Conservation (phyloP, 2,888 invertebrate genomes). For the Apomyelois bistriatella region DNA sequence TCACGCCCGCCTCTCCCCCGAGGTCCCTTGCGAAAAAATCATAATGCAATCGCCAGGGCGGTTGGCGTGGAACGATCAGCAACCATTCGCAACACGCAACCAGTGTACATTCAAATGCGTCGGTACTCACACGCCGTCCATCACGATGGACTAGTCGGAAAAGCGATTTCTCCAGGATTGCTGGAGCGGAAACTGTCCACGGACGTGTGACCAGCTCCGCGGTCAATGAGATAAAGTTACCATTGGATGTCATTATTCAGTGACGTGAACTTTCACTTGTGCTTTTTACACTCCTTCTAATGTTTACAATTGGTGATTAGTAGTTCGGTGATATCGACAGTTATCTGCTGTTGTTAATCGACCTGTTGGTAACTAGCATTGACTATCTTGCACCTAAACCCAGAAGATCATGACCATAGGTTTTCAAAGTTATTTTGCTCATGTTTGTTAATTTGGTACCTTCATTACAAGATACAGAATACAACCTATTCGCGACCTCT, state of each 20-base stretch:
- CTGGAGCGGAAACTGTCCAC: constrained; percentile 54
- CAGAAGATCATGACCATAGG: constrained; percentile 5
- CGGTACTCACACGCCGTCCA: constrained; percentile 77
- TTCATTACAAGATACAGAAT: constrained; percentile 32
- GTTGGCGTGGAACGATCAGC: constrained; percentile 74
- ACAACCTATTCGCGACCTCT: constrained; percentile 53
- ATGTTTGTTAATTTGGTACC: background rate
- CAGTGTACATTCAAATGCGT: constrained; percentile 77
- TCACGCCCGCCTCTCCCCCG: constrained; percentile 58
- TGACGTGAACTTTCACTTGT: constrained; percentile 60
- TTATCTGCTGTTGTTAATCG: constrained; percentile 6
- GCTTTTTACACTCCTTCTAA: constrained; percentile 20
- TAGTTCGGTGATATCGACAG: constrained; percentile 3
- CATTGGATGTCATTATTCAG: constrained; percentile 68
- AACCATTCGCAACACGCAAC: constrained; percentile 69
- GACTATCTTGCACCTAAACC: background rate
- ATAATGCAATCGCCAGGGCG: constrained; percentile 79
- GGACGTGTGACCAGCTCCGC: constrained; percentile 33
- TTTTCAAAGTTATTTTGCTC: background rate
- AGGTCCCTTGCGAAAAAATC: constrained; percentile 78
- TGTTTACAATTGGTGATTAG: constrained; percentile 21
- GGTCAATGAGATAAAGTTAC: constrained; percentile 53
- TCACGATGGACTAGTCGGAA: constrained; percentile 72
- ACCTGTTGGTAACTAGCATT: background rate
- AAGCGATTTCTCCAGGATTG: constrained; percentile 67